Evolutionary conservation across 2,797 vertebrate genomes (phyloP).

Genomic region (Selene dorsalis): DNA sequence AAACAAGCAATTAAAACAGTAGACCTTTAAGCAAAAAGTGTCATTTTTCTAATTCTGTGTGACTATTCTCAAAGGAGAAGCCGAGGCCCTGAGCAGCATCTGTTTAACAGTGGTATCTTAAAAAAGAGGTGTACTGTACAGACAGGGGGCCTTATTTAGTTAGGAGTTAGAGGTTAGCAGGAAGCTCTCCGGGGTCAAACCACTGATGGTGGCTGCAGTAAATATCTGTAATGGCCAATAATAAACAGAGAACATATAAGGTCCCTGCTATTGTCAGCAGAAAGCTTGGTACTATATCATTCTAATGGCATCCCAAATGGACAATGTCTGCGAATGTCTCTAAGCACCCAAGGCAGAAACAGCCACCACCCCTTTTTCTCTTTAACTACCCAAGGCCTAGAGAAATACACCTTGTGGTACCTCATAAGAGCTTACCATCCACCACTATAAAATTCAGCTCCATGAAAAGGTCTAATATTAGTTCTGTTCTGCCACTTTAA

Average conservation of each 20-base stretch:
- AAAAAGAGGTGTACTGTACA: constrained; percentile 45
- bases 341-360: constrained; percentile 55
- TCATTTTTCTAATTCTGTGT: constrained; percentile 21
- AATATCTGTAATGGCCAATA: constrained; percentile 79
- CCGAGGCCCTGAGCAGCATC: constrained; percentile 9
- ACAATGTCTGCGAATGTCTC: constrained; percentile 69
- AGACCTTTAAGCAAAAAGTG: constrained; percentile 48
- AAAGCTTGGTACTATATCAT: constrained; percentile 73
- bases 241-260: constrained; percentile 77
- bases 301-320: constrained; percentile 75
- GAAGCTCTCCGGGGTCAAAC: constrained; percentile 71
- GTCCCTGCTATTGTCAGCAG: constrained; percentile 74
- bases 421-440: constrained; percentile 58
- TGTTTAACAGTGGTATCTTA: constrained; percentile 36
- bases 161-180: constrained; percentile 62
- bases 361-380: constrained; percentile 64
- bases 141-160: constrained; percentile 50
- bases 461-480: constrained; percentile 61
- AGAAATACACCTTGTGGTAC: constrained; percentile 60
- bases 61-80: constrained; percentile 36
- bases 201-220: constrained; percentile 69
- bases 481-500: constrained; percentile 57
- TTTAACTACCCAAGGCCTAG: constrained; percentile 65
- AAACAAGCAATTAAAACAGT: constrained; percentile 57
- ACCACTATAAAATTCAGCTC: constrained; percentile 49